These are phyloP conservation scores for Microchirus variegatus DNA, from an alignment of 2,797 vertebrate species.

Conservation along the genomic window DNA sequence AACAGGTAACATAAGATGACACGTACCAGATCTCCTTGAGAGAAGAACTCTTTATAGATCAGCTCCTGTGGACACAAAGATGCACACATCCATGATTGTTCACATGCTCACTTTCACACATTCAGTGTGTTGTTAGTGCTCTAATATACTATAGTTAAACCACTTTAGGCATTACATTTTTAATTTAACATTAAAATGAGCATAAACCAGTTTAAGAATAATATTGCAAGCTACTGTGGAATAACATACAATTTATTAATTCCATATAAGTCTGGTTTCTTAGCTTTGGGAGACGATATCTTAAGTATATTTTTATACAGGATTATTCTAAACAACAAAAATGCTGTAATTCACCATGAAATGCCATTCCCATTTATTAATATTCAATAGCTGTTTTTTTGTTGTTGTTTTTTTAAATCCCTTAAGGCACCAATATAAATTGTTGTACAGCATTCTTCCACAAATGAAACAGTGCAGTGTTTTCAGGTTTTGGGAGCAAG, in stretches of 20 bases:
- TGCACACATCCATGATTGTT: constrained; percentile 18
- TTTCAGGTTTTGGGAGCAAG: constrained; percentile 20
- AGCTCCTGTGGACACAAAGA: constrained; percentile 86
- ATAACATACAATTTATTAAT: not conserved
- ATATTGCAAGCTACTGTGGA: not conserved
- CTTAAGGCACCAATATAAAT: constrained; percentile 10
- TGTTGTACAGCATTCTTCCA: constrained; percentile 2
- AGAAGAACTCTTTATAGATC: constrained; percentile 99
- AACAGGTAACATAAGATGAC: constrained; percentile 1
- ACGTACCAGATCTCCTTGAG: constrained; percentile 99
- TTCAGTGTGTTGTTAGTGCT: constrained; percentile 1
- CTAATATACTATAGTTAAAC: not conserved
- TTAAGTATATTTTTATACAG: constrained; percentile 2
- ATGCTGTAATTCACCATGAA: constrained; percentile 8
- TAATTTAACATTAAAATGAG: not conserved
- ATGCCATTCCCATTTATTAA: not conserved
- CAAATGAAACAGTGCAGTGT: constrained; percentile 21
- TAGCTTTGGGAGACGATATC: not conserved
- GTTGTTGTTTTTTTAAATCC: constrained; percentile 12
- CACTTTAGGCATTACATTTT: not conserved
- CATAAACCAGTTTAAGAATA: not conserved
- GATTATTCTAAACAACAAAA: not conserved
- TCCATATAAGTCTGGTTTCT: not conserved
- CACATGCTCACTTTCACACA: not conserved
- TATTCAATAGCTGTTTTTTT: constrained; percentile 6